phyloP scores from a whole-genome alignment of 2,113 vertebrate genomes.

The Nothobranchius kuhntae region DNA sequence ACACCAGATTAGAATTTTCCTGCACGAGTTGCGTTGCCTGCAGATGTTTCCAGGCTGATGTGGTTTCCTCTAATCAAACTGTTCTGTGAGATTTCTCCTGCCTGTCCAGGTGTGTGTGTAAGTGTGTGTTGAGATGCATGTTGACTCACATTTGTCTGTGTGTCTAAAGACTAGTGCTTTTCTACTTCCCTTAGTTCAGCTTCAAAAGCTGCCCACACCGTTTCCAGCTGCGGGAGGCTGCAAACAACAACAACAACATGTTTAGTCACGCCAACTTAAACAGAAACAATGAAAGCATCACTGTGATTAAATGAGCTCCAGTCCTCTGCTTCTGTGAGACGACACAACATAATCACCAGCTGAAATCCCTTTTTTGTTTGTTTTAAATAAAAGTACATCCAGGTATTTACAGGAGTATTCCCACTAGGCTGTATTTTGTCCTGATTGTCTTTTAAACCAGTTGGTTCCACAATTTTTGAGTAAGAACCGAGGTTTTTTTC shows the following conservation, averaged over 20 bases:
- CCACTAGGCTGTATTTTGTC: no score
- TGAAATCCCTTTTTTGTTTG: no score
- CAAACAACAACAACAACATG: conserved; percentile 47
- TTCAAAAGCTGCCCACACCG: conserved; percentile 62
- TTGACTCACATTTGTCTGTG: conserved; percentile 1
- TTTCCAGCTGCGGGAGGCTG: conserved; percentile 56
- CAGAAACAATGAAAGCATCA: conserved; percentile 46
- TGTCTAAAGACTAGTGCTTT: conserved; percentile 29
- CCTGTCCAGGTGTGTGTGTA: background rate
- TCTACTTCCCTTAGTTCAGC: conserved; percentile 57
- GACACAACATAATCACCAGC: no score
- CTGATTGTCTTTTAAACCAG: no score
- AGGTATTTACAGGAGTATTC: no score
- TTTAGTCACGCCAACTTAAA: conserved; percentile 53
- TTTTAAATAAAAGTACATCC: no score
- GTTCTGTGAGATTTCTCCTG: background rate
- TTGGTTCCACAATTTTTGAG: no score
- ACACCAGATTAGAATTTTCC: no score
- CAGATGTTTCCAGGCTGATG: background rate
- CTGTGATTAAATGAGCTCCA: conserved; percentile 41
- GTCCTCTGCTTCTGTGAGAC: no score
- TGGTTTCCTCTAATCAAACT: background rate
- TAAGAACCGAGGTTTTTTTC: no score
- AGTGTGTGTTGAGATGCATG: conserved; percentile 4
- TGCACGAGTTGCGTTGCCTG: no score